These are phyloP conservation scores for Acromyrmex charruanus DNA, from an alignment of 1,140 invertebrate genomes.

Conservation along the genomic window DNA sequence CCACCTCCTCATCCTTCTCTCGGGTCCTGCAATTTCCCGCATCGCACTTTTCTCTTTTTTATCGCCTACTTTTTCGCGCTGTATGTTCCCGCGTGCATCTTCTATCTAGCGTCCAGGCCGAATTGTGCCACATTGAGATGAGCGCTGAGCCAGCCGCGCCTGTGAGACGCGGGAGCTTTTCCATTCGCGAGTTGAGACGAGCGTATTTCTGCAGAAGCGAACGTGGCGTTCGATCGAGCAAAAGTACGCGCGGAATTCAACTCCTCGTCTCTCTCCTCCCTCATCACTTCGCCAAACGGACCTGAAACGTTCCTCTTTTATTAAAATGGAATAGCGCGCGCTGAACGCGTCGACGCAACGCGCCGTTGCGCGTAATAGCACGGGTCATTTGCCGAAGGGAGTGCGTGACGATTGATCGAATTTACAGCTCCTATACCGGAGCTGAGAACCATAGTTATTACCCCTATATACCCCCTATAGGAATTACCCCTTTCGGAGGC, in stretches of 20 bases:
- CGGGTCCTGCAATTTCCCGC: slow-evolving; percentile 67
- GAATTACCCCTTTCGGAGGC: slow-evolving; percentile 48
- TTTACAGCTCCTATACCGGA: slow-evolving; percentile 43
- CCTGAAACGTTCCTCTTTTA: slow-evolving; percentile 48
- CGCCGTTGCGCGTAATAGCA: slow-evolving; percentile 46
- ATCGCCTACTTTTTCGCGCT: slow-evolving; percentile 52
- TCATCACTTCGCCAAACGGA: background rate
- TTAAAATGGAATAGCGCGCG: slow-evolving; percentile 47
- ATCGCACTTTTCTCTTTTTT: slow-evolving; percentile 52
- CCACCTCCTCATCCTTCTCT: background rate
- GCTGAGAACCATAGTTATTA: background rate
- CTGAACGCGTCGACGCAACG: slow-evolving; percentile 29
- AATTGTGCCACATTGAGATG: slow-evolving; percentile 29
- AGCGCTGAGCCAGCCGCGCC: background rate
- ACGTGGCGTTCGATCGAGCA: slow-evolving; percentile 21
- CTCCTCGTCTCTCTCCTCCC: background rate
- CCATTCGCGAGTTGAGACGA: slow-evolving; percentile 23
- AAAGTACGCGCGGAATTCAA: slow-evolving; percentile 51
- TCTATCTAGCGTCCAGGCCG: slow-evolving; percentile 10
- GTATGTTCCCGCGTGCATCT: slow-evolving; percentile 30
- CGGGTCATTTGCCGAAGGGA: slow-evolving; percentile 57
- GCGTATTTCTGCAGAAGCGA: slow-evolving; percentile 33
- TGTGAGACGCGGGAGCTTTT: slow-evolving; percentile 8
- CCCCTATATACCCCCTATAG: background rate
- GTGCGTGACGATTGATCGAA: slow-evolving; percentile 60